Base-by-base conservation (phyloP, 2,797 vertebrate genomes). In the Valencia hispanica region DNA sequence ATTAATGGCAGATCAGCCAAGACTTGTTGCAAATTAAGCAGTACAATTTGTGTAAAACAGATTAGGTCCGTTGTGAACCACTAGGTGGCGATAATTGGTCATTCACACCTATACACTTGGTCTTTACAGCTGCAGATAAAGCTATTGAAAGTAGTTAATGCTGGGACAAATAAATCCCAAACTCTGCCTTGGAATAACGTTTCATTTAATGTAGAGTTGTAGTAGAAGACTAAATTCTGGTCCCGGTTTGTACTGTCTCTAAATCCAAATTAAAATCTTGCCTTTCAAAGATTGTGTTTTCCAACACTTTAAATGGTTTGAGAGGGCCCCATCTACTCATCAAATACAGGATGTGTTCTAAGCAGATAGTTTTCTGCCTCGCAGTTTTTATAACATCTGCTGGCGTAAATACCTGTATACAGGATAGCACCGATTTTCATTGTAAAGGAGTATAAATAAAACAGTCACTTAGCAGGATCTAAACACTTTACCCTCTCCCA, bases 21-120 rank as follows among this genome's bases (percentile, higher is more conserved):
- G 4, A 65, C 3, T 12, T 39, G 12, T 3, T 22, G 11, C 34
- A 65, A 22, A 36, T 12, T 9, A 20, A 9, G 59, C 18, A 22
- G 30, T 34, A 65, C 22, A 36, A 39, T 36, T 36, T 5, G 61
- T 25, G 18, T 22, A 36, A 36, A 39, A 36, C 20, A 65, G 10
- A 25, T 65, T 9, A 36, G 3, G 11, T 65, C 10, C 25, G 34
- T 65, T 39, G 7, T 14, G 1, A 9, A n/a, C 79, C 89, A 81
- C 84, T 83, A 82, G 81, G 36, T 83, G 85, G 84, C 84, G 61
- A 39, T 73, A 65, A 32, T 68, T 32, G 15, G 2, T 34, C 39
- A 65, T 14, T 25, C 2, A 70, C 15, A 57, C 14, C 0, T 0
- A 3, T 22, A 63, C 30, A 22, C n/a, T 63, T 22, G 8, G 17